Evolutionary conservation across 2,888 invertebrate genomes (phyloP), one percentile per base, ranked within the genome.

Genomic region (Cryptophagus acutangulus): DNA sequence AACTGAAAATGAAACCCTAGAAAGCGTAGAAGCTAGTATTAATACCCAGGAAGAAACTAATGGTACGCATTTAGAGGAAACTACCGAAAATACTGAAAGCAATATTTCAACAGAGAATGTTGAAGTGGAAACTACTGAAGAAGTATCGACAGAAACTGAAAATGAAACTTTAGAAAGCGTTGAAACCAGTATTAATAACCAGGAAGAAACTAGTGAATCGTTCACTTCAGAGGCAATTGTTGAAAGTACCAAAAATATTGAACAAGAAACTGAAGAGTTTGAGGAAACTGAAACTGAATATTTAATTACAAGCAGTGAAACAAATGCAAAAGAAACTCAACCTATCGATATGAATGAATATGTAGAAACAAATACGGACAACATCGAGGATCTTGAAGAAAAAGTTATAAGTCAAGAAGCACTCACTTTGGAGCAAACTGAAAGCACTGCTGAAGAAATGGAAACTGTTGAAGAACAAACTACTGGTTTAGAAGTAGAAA

Each of bases 71-170:
- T 12, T 3, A 15, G 29, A 29, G 12, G 29, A 29, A 12, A 29
- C 29, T 10, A 8, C 29, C 8, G 12, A 5, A 29, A 29, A 29
- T 13, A 29, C 5, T 29, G 29, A 29, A 29, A 29, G 29, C 29
- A 29, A 10, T 12, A 10, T 13, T 28, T n/a, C 24, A 6, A n/a
- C 6, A 12, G 12, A 29, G 20, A 20, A 20, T 20, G 9, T n/a
- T 9, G 8, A 3, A 15, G 31, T 5, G 3, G 16, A n/a, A 3
- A 15, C 14, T 20, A 20, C 20, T 8, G 9, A 20, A 6, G 9
- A 8, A 9, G 20, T 8, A 20, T 20, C 9, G 9, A 20, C 20
- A 20, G 9, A 20, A 20, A 20, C 6, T 20, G 20, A 20, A 20
- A 20, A 20, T 20, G 9, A 20, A 20, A 31, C 12, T 31, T 5